phyloP scores from a whole-genome alignment of 2,113 vertebrate species.

The Otis tarda region DNA sequence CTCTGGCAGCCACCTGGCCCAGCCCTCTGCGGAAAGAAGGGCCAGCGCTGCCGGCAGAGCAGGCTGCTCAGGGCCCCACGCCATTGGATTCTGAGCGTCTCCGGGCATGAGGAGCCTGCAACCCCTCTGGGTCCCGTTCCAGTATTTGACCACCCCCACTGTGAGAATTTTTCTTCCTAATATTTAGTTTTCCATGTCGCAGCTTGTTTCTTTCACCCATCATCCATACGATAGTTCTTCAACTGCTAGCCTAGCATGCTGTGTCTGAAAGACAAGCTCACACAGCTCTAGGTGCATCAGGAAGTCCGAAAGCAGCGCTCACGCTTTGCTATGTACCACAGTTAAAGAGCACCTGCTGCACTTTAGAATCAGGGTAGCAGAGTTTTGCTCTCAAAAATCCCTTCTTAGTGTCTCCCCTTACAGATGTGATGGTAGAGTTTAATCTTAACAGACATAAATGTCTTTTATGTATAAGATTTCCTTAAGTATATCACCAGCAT shows the following conservation, averaged over 20 bases:
- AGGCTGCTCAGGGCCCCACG: neutral
- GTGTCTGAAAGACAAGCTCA: neutral
- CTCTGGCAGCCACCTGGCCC: neutral
- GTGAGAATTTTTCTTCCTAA: neutral
- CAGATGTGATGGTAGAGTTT: neutral
- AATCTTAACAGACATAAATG: neutral
- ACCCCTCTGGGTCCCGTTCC: neutral
- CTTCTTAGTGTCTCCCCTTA: neutral
- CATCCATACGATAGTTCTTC: rapidly evolving
- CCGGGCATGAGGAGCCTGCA: rapidly evolving
- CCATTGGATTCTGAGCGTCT: rapidly evolving
- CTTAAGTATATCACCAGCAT: neutral
- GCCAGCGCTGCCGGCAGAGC: neutral
- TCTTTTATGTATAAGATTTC: neutral
- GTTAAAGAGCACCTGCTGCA: neutral
- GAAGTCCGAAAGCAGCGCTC: neutral
- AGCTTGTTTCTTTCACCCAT: neutral
- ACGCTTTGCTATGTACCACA: neutral
- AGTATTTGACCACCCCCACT: constrained; percentile 16
- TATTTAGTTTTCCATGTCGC: rapidly evolving
- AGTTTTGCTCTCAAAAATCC: neutral
- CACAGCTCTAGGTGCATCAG: neutral
- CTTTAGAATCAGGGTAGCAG: neutral
- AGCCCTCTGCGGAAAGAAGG: neutral
- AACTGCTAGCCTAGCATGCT: neutral